Percentiles rank a stretch among this genome's conserved stretches.
Evolutionary conservation across 2,888 invertebrate genomes (phyloP).

Genomic region (Netelia virgata): DNA sequence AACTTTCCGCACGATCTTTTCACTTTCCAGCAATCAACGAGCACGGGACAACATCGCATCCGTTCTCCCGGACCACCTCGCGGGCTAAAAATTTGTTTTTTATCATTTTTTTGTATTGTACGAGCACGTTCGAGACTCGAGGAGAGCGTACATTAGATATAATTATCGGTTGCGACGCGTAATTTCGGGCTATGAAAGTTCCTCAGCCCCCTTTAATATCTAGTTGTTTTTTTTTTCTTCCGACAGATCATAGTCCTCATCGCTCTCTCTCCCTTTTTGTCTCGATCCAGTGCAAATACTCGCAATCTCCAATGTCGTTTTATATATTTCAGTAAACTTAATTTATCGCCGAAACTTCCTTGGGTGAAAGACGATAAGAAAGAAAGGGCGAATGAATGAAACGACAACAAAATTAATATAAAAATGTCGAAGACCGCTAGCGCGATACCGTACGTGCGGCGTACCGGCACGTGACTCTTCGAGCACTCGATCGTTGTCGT

Average conservation of each 20-base stretch:
- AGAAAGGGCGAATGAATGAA: constrained; percentile 25
- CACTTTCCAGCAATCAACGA: constrained; percentile 7
- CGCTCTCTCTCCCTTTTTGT: not conserved
- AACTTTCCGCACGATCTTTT: constrained; percentile 24
- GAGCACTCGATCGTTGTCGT: constrained; percentile 71
- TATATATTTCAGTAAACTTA: no score
- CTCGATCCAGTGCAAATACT: not conserved
- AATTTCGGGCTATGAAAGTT: constrained; percentile 33
- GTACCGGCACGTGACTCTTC: constrained; percentile 70
- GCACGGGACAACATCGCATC: constrained; percentile 4
- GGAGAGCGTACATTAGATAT: constrained; percentile 48
- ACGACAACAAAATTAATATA: constrained; percentile 25
- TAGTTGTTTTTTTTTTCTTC: constrained; percentile 9
- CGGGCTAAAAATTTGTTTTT: constrained; percentile 8
- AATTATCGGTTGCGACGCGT: constrained; percentile 50
- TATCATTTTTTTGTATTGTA: constrained; percentile 16
- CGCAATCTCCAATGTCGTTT: no score
- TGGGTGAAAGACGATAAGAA: constrained; percentile 38
- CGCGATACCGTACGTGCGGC: constrained; percentile 69
- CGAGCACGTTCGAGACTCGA: constrained; percentile 27
- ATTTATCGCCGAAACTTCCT: constrained; percentile 9
- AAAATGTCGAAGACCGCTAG: constrained; percentile 52
- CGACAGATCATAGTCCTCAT: not conserved
- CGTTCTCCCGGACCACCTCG: constrained; percentile 2
- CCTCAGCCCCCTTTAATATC: constrained; percentile 18